A percentile compares a stretch with the other conserved stretches of the same genome.
These are phyloP conservation scores for Albula glossodonta DNA, from an alignment of 2,113 vertebrate genomes.

Conservation along the genomic window DNA sequence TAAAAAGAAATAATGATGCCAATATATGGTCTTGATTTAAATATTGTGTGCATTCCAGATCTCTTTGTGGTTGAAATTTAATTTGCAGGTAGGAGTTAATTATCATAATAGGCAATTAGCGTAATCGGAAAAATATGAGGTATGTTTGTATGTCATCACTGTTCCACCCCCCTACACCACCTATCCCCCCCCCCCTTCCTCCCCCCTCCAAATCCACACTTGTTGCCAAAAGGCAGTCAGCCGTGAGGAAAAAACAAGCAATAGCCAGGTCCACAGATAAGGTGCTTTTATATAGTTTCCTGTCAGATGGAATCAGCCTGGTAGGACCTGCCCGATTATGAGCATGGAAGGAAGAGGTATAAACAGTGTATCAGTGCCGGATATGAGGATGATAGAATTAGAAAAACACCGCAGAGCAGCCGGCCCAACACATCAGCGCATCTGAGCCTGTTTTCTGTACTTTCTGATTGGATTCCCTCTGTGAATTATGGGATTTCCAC, in stretches of 20 bases:
- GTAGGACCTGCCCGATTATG: neutral
- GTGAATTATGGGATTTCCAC: constrained; percentile 18
- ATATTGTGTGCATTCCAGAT: neutral
- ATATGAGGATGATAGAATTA: neutral
- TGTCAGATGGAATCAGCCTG: neutral
- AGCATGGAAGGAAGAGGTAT: neutral
- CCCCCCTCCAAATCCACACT: neutral
- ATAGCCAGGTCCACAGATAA: neutral
- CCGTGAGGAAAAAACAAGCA: neutral
- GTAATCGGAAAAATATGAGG: constrained; percentile 12
- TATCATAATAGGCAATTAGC: constrained; percentile 42
- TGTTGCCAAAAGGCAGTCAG: neutral
- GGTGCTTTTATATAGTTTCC: neutral
- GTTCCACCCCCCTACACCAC: neutral
- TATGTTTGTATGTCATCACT: neutral
- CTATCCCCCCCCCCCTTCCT: neutral
- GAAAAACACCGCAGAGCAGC: neutral
- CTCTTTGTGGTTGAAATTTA: neutral
- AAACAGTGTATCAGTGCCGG: neutral
- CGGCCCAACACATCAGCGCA: neutral
- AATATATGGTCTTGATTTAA: constrained; percentile 7
- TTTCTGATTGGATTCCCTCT: neutral
- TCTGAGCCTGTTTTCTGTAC: too few relatives aligned
- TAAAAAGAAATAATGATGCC: neutral
- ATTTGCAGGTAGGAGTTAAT: constrained; percentile 17